Conservation (phyloP, 2,888 invertebrate species). For the Meganola albula region DNA sequence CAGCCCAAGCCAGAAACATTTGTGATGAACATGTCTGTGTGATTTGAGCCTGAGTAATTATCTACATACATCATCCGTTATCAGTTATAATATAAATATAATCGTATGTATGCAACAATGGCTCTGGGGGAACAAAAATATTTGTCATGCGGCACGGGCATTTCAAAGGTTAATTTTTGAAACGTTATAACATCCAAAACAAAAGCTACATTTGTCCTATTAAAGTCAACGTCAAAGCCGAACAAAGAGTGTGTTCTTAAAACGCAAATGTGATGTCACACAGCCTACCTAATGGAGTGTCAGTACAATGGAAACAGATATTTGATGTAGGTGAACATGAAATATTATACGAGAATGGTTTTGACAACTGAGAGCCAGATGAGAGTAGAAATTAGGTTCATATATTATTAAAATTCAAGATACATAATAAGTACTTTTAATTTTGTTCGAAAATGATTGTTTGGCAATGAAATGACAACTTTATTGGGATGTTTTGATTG, state of each 20-base stretch:
- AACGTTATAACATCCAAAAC: not conserved
- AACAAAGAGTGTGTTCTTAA: not conserved
- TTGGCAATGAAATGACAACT: not conserved
- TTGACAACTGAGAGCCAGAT: conserved; percentile 26
- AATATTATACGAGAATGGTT: conserved; percentile 35
- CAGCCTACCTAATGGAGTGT: conserved; percentile 31
- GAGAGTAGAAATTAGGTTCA: conserved; percentile 8
- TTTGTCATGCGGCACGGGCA: too few species aligned
- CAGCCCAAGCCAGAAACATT: too few species aligned
- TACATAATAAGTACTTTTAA: conserved; percentile 6
- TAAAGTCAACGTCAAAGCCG: not conserved
- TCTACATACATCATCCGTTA: too few species aligned
- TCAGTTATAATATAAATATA: too few species aligned
- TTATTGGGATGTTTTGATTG: not conserved
- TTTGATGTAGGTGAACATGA: conserved; percentile 40
- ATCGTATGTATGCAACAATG: too few species aligned
- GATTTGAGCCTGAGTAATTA: too few species aligned
- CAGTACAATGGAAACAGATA: conserved; percentile 28
- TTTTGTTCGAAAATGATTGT: conserved; percentile 1
- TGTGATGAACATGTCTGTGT: too few species aligned
- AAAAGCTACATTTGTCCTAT: too few species aligned
- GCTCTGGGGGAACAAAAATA: too few species aligned
- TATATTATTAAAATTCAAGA: conserved; percentile 5
- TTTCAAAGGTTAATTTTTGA: too few species aligned
- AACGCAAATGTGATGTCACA: not conserved